Percentiles rank a stretch among this genome's conserved stretches.
These are phyloP conservation scores for Ichneumoninae sp. DNA, from an alignment of 2,888 invertebrate species.

Conservation along the genomic window DNA sequence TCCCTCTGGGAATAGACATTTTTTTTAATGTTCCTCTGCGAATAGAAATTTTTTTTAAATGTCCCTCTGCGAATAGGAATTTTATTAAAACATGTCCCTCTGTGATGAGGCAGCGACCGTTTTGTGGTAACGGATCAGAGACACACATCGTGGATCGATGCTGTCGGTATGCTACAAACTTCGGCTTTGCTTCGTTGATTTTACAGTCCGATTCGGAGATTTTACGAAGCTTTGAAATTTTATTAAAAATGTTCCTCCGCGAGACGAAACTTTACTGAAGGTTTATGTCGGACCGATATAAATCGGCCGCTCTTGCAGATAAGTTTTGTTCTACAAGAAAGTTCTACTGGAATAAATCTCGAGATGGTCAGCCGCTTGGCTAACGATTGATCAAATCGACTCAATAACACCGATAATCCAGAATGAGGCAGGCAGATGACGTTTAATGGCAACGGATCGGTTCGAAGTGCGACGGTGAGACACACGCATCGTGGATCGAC, in stretches of 20 bases:
- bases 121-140: conserved; percentile 1
- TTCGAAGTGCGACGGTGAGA: background rate
- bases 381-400: background rate
- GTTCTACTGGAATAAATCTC: too few relatives aligned
- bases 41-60: too few relatives aligned
- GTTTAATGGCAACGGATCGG: conserved; percentile 4
- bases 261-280: too few relatives aligned
- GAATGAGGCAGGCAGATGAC: conserved; percentile 1
- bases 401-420: background rate
- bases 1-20: too few relatives aligned
- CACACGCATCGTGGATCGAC: background rate
- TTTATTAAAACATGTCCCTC: background rate
- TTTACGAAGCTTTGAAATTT: background rate
- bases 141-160: background rate
- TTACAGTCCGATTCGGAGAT: background rate
- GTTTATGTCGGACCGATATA: too few relatives aligned
- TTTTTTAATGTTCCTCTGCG: too few relatives aligned
- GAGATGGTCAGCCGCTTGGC: background rate
- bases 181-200: background rate
- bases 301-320: too few relatives aligned
- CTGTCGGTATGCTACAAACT: background rate
- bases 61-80: background rate
- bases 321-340: too few relatives aligned
- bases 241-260: background rate
- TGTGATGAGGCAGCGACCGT: conserved; percentile 10